Evolutionary conservation across 2,888 invertebrate genomes (phyloP).

Genomic region (Cremastinae sp.): DNA sequence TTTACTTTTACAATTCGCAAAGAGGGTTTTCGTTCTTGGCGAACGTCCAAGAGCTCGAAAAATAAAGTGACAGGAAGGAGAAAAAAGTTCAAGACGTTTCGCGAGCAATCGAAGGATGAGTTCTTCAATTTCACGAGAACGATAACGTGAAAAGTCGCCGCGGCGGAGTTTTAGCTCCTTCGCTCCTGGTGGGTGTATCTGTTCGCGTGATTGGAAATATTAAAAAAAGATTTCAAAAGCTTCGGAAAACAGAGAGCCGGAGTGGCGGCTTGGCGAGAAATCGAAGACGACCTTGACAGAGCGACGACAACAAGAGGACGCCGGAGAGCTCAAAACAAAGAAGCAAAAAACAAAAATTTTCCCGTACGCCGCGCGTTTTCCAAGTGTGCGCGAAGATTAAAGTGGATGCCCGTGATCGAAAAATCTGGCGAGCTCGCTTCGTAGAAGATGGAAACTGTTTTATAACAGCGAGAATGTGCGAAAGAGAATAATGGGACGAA

Average conservation of each 20-base stretch:
- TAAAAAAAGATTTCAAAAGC: neutral
- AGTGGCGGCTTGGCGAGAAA: conserved; percentile 2
- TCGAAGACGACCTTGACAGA: conserved; percentile 19
- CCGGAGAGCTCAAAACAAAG: neutral
- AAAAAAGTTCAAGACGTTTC: neutral
- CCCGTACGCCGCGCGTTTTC: neutral
- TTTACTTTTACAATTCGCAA: neutral
- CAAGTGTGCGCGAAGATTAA: neutral
- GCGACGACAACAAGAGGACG: conserved; percentile 12
- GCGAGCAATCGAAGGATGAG: neutral
- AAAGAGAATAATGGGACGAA: conserved; percentile 10
- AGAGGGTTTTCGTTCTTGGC: conserved; percentile 6
- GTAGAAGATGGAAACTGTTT: conserved; percentile 30
- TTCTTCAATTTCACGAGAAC: neutral
- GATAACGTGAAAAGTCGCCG: neutral
- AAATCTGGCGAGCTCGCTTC: conserved; percentile 29
- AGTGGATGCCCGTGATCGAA: conserved; percentile 28
- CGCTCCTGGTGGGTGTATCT: neutral
- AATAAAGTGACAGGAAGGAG: neutral
- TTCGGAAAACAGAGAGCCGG: conserved; percentile 6
- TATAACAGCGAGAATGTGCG: conserved; percentile 1
- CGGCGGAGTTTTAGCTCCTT: neutral
- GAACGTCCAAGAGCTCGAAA: neutral
- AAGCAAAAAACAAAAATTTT: neutral
- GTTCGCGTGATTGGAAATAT: conserved; percentile 6